Evolutionary conservation across 2,888 invertebrate genomes (phyloP).

Genomic region (Synergus umbraculus): DNA sequence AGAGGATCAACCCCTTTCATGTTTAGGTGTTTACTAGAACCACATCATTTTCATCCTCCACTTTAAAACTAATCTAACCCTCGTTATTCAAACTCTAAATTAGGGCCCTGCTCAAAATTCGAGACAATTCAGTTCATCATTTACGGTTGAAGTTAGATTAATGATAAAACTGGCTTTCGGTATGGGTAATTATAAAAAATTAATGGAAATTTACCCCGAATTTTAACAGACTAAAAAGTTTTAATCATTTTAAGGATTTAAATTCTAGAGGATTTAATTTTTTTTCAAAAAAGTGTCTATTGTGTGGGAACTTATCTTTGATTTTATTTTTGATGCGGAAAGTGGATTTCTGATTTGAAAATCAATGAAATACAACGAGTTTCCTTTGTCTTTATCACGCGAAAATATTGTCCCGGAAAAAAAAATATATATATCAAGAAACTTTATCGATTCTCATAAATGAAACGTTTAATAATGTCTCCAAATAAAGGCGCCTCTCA

Average conservation of each 20-base stretch:
- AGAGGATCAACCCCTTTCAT: conserved; percentile 12
- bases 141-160: background rate
- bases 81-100: background rate
- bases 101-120: background rate
- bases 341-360: too few species aligned
- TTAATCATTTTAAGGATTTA: too few species aligned
- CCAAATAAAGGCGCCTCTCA: background rate
- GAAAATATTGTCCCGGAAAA: background rate
- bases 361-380: background rate
- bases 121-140: background rate
- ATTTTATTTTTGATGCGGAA: too few species aligned
- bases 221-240: too few species aligned
- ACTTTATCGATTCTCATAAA: background rate
- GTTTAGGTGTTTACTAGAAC: background rate
- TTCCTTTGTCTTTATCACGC: background rate
- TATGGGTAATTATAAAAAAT: too few species aligned
- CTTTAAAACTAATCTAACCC: conserved; percentile 1
- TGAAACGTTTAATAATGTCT: too few species aligned
- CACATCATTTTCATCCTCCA: background rate
- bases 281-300: too few species aligned
- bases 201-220: too few species aligned
- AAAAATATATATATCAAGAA: background rate
- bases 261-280: too few species aligned
- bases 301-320: too few species aligned
- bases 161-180: background rate